Evolutionary conservation across 1,140 invertebrate genomes (phyloP), one percentile per base, ranked within the genome.

Genomic region (Melipona quadrifasciata): DNA sequence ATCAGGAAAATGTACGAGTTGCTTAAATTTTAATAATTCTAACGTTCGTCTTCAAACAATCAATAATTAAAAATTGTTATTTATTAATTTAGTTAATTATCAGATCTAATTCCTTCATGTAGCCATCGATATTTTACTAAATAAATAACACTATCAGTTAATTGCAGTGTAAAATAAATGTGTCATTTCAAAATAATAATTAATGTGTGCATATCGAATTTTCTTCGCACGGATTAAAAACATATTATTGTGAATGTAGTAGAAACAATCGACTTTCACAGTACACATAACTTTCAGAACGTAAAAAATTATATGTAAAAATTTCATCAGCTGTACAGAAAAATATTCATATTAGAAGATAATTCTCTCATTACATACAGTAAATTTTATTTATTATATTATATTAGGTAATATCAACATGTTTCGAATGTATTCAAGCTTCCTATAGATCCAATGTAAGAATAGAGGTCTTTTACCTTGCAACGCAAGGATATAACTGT

Each of bases 241-340:
- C 79, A 79, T 70, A 68, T 74, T 51, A 79, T 47, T 67, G 39
- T 53, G 75, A 64, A 86, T 55, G 61, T 57, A 84, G 64, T 17
- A n/a, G 53, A 81, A 70, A 24, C 51, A 80, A 85, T 85, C 80
- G 80, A 86, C 83, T 47, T 86, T 86, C 70, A 21, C 70, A 65
- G 24, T n/a, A n/a, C 34, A 78, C 78, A 70, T 58, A 86, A 77
- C 58, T 75, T 85, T 71, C 58, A 65, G 53, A 57, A 65, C 72
- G 65, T 85, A 72, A 61, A n/a, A n/a, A 87, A 74, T 78, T 78
- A 65, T 51, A 16, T 39, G 27, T 17, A 31, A 76, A 58, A 17
- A 64, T 72, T 72, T 6, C 17, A 19, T 21, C 16, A 27, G n/a
- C 16, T 16, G 17, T 27, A 72, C 16, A 51, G 51, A 10, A 68